A percentile compares a stretch with the other conserved stretches of the same genome.
These are phyloP conservation scores for Gallinago paraguaiae DNA, from an alignment of 2,113 vertebrate genomes.

Conservation along the genomic window DNA sequence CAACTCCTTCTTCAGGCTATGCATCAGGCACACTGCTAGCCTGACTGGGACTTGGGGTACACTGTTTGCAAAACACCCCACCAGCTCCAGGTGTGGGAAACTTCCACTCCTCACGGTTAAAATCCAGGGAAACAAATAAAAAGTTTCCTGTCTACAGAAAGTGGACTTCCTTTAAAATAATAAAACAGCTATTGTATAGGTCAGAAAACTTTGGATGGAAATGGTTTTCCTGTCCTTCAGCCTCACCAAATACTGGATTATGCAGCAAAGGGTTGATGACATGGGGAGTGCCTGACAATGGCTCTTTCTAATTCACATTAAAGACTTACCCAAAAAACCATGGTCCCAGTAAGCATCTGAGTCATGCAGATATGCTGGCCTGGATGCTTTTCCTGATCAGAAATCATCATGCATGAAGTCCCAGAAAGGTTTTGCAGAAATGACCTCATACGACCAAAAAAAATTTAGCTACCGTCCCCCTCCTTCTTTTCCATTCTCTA, in stretches of 20 bases:
- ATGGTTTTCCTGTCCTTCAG: not conserved
- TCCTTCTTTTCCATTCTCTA: not conserved
- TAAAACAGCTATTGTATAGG: not conserved
- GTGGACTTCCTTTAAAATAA: not conserved
- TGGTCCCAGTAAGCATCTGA: not conserved
- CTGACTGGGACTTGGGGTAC: not conserved
- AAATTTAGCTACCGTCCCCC: not conserved
- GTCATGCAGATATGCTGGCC: not conserved
- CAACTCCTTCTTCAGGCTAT: not conserved
- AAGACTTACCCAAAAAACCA: not conserved
- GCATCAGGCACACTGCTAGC: not conserved
- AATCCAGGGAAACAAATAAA: not conserved
- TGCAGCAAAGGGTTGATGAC: not conserved
- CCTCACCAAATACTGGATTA: not conserved
- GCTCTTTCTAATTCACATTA: not conserved
- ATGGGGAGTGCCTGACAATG: not conserved
- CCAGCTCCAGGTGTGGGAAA: not conserved
- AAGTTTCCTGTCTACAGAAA: not conserved
- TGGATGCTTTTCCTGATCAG: not conserved
- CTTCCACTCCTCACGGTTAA: not conserved
- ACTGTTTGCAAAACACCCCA: not conserved
- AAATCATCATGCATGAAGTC: not conserved
- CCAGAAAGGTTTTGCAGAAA: not conserved
- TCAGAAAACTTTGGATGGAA: not conserved
- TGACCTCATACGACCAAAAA: not conserved